A percentile compares a stretch with the other conserved stretches of the same genome.
Conservation (phyloP, 2,888 invertebrate species). For the Salticus scenicus region DNA sequence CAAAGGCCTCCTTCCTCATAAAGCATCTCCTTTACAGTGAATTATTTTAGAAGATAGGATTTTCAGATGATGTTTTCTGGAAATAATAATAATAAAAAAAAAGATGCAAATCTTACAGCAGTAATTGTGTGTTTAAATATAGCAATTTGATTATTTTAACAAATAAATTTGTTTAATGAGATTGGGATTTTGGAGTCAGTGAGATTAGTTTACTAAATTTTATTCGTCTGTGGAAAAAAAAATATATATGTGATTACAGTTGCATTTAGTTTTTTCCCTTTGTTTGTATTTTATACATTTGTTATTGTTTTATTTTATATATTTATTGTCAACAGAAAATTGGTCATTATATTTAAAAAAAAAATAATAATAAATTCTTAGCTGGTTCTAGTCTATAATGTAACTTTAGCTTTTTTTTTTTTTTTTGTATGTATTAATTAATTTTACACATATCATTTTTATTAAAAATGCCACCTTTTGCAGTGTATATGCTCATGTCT, state of each 20-base stretch:
- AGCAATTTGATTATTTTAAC: background rate
- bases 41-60: too few species aligned
- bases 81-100: background rate
- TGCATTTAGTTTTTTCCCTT: too few species aligned
- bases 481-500: background rate
- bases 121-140: background rate
- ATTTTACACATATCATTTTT: background rate
- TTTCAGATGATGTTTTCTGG: background rate
- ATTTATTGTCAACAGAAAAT: too few species aligned
- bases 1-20: constrained; percentile 63
- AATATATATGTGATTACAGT: too few species aligned
- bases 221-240: too few species aligned
- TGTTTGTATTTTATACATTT: background rate
- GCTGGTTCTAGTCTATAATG: background rate
- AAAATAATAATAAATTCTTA: background rate
- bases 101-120: background rate
- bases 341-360: background rate
- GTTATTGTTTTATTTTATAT: background rate
- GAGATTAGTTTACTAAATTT: background rate
- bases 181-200: background rate
- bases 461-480: background rate
- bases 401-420: background rate
- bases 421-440: background rate
- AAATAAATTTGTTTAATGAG: background rate
- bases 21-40: constrained; percentile 65